These are phyloP conservation scores for Lasius fuliginosus DNA, from an alignment of 2,888 invertebrate species.

Conservation along the genomic window DNA sequence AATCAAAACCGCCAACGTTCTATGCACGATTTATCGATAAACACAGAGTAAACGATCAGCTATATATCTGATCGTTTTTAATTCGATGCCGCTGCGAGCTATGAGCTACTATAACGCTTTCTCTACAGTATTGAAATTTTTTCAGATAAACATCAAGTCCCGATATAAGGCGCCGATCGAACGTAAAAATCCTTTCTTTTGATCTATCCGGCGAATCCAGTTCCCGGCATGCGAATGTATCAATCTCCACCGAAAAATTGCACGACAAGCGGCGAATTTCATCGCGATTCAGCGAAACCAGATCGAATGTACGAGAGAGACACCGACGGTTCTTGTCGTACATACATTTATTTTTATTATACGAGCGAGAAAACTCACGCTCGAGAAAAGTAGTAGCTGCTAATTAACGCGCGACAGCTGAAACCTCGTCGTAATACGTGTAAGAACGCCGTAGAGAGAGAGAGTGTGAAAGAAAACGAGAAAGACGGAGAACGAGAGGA, in stretches of 20 bases:
- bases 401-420: conserved; percentile 47
- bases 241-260: conserved; percentile 27
- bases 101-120: neutral
- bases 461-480: neutral
- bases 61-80: neutral
- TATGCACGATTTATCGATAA: conserved; percentile 48
- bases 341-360: conserved; percentile 30
- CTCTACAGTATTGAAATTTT: neutral
- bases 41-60: conserved; percentile 27
- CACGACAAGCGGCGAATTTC: conserved; percentile 14
- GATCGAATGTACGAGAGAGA: conserved; percentile 21
- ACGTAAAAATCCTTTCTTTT: neutral
- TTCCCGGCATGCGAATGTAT: neutral
- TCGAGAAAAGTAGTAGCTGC: conserved; percentile 21
- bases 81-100: conserved; percentile 12
- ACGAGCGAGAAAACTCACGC: conserved; percentile 28
- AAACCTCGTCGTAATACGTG: conserved; percentile 36
- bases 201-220: conserved; percentile 11
- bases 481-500: neutral
- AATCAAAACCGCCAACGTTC: conserved; percentile 27
- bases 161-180: conserved; percentile 12
- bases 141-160: neutral
- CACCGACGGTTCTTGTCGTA: neutral
- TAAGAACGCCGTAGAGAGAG: neutral
- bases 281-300: conserved; percentile 25